Conservation (phyloP, 2,888 invertebrate genomes). For the Brenthis daphne region DNA sequence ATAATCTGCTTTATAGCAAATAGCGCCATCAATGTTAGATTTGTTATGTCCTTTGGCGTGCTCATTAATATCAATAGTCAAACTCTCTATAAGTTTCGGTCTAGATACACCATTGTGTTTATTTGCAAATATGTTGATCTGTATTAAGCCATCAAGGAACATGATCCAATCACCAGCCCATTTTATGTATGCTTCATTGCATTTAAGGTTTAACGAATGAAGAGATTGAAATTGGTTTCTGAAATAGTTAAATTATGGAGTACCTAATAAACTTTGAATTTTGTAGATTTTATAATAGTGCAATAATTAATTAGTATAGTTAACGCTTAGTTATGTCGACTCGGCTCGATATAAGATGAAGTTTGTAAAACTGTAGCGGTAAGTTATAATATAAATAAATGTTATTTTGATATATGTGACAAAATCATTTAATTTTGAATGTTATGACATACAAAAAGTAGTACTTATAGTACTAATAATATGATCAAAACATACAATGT, state of each 20-base stretch:
- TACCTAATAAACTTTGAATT: too few species aligned
- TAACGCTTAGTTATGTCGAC: too few species aligned
- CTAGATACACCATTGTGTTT: slow-evolving; percentile 4
- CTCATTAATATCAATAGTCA: slow-evolving; percentile 9
- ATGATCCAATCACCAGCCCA: slow-evolving; percentile 12
- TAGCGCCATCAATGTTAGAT: not conserved
- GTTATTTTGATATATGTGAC: too few species aligned
- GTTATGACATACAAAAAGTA: too few species aligned
- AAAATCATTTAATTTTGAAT: too few species aligned
- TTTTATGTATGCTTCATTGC: not conserved
- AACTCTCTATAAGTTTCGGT: slow-evolving; percentile 6
- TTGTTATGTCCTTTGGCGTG: not conserved
- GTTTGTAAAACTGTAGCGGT: too few species aligned
- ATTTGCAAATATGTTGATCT: slow-evolving; percentile 9
- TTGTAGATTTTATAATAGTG: too few species aligned
- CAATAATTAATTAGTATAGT: too few species aligned
- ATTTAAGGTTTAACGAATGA: slow-evolving; percentile 3
- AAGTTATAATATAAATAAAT: too few species aligned
- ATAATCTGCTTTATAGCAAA: slow-evolving; percentile 3
- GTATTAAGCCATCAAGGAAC: slow-evolving; percentile 6
- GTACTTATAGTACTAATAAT: too few species aligned
- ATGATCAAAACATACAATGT: not conserved
- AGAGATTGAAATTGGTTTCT: slow-evolving; percentile 13
- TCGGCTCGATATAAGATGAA: too few species aligned
- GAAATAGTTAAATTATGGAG: not conserved